Evolutionary conservation across 2,888 invertebrate species (phyloP).

Genomic region (Hypomecis punctinalis): DNA sequence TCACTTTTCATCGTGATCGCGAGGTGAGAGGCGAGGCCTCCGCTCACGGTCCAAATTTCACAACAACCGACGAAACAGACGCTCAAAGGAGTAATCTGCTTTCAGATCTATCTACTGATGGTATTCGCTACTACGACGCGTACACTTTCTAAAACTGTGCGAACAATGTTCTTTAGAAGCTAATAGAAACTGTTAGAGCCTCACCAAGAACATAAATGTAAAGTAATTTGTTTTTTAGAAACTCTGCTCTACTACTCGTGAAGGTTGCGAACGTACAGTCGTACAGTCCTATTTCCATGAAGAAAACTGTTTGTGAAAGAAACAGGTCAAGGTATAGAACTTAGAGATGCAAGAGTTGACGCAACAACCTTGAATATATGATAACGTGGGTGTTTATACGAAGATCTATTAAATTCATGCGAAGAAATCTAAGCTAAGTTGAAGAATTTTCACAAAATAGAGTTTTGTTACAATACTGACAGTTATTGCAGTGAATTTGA

Average conservation of each 20-base stretch:
- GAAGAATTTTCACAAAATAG: background rate
- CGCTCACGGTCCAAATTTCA: conserved; percentile 78
- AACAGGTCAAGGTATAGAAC: conserved; percentile 15
- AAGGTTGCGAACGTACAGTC: background rate
- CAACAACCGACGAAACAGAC: conserved; percentile 72
- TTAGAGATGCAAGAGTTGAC: conserved; percentile 15
- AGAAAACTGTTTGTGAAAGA: conserved; percentile 11
- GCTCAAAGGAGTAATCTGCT: conserved; percentile 59
- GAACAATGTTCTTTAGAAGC: conserved; percentile 32
- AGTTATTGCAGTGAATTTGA: background rate
- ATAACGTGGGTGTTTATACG: conserved; percentile 9
- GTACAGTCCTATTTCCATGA: conserved; percentile 3
- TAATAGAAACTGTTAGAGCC: conserved; percentile 4
- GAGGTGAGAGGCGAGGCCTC: conserved; percentile 80
- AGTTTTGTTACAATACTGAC: background rate
- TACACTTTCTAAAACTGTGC: conserved; percentile 44
- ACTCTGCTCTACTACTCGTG: background rate
- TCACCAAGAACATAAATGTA: background rate
- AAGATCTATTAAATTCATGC: conserved; percentile 12
- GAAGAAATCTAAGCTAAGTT: background rate
- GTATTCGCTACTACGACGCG: conserved; percentile 34
- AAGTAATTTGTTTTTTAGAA: background rate
- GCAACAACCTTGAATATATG: conserved; percentile 14
- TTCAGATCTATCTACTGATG: conserved; percentile 49
- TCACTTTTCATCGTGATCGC: conserved; percentile 82